Evolutionary conservation across 2,113 vertebrate species (phyloP).

Genomic region (Nymphicus hollandicus): DNA sequence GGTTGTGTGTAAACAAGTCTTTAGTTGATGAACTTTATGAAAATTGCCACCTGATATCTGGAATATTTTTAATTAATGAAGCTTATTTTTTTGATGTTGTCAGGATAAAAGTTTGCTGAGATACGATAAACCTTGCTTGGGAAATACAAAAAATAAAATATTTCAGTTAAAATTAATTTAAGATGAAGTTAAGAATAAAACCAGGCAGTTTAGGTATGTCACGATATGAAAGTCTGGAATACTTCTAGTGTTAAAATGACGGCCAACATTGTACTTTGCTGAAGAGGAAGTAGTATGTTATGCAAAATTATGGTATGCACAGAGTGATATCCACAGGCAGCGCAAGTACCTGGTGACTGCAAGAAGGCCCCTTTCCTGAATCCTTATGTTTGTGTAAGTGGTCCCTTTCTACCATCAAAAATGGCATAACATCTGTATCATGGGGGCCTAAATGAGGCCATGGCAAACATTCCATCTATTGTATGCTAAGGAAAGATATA

Average conservation of each 20-base stretch:
- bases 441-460: neutral
- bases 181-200: neutral
- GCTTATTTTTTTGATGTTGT: neutral
- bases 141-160: neutral
- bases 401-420: neutral
- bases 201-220: neutral
- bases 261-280: neutral
- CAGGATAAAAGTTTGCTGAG: neutral
- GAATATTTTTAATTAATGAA: neutral
- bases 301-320: neutral
- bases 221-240: neutral
- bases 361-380: neutral
- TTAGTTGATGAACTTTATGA: neutral
- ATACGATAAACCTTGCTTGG: neutral
- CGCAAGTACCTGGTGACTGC: neutral
- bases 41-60: neutral
- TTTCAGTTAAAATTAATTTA: neutral
- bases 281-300: neutral
- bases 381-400: neutral
- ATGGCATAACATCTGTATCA: neutral
- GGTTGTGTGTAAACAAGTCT: fast-evolving
- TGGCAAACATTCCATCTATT: neutral
- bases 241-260: neutral
- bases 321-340: neutral
- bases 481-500: slow-evolving; percentile 11